Evolutionary conservation across 30 jellyfish, hydroid and myxozoan genomes (phyloP).

Genomic region (Cassiopea andromeda): DNA sequence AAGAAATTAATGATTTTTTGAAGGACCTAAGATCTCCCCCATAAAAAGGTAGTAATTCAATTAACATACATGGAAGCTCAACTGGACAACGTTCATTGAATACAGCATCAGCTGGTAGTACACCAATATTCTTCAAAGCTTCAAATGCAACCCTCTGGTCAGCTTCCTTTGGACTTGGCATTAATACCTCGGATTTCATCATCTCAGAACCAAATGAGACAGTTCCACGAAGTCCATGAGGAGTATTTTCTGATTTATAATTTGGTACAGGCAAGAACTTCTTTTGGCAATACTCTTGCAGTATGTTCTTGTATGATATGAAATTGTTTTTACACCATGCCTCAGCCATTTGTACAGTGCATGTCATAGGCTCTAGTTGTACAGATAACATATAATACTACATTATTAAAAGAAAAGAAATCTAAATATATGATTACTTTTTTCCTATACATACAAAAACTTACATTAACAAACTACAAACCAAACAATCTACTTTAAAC

Average conservation of each 20-base stretch:
- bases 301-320: constrained; percentile 69
- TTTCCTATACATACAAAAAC: no score
- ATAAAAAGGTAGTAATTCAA: neutral
- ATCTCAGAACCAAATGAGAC: constrained; percentile 42
- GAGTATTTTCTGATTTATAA: constrained; percentile 45
- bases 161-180: constrained; percentile 69
- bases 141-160: constrained; percentile 86
- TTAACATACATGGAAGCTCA: constrained; percentile 25
- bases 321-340: constrained; percentile 9
- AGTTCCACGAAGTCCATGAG: constrained; percentile 38
- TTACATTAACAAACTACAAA: no score
- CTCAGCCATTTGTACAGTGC: neutral
- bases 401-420: no score
- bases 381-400: no score
- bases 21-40: no score
- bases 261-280: constrained; percentile 58
- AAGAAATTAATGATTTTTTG: no score
- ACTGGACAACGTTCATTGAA: constrained; percentile 10
- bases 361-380: neutral
- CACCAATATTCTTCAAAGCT: constrained; percentile 49
- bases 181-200: constrained; percentile 22
- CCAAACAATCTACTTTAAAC: no score
- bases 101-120: constrained; percentile 36
- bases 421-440: no score
- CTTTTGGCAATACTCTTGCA: constrained; percentile 88